Percentiles rank a stretch among this genome's conserved stretches.
Conservation (phyloP, 2,888 invertebrate genomes). For the Pyrgus malvae region DNA sequence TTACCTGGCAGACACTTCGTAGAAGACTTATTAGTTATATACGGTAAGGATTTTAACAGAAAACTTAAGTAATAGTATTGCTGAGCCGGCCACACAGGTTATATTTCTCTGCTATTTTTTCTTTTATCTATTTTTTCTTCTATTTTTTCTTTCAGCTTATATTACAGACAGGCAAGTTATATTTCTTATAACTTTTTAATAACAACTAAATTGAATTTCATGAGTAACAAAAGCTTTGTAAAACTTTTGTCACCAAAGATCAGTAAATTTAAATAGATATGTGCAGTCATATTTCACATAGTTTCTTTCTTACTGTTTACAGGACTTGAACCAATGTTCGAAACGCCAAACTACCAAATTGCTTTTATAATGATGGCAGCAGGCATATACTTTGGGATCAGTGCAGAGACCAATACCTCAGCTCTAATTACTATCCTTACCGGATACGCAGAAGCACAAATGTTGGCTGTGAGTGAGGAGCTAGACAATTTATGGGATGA, state of each 20-base stretch:
- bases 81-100: no score
- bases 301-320: constrained; percentile 3
- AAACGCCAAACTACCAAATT: constrained; percentile 56
- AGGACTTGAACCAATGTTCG: constrained; percentile 57
- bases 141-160: no score
- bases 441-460: constrained; percentile 57
- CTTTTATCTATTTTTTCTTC: no score
- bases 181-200: no score
- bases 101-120: no score
- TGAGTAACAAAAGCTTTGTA: no score
- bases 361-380: constrained; percentile 36
- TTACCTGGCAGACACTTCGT: constrained; percentile 50
- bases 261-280: neutral
- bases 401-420: constrained; percentile 45
- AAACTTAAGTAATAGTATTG: no score
- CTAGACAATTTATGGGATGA: constrained; percentile 47
- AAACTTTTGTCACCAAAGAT: neutral
- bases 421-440: constrained; percentile 46
- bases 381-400: constrained; percentile 41
- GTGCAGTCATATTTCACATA: neutral
- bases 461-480: constrained; percentile 52
- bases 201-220: no score
- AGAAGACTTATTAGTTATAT: constrained; percentile 44
- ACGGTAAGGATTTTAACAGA: constrained; percentile 44
- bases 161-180: no score